Evolutionary conservation across 2,888 invertebrate genomes (phyloP).

Genomic region (Apodemia hepburni): DNA sequence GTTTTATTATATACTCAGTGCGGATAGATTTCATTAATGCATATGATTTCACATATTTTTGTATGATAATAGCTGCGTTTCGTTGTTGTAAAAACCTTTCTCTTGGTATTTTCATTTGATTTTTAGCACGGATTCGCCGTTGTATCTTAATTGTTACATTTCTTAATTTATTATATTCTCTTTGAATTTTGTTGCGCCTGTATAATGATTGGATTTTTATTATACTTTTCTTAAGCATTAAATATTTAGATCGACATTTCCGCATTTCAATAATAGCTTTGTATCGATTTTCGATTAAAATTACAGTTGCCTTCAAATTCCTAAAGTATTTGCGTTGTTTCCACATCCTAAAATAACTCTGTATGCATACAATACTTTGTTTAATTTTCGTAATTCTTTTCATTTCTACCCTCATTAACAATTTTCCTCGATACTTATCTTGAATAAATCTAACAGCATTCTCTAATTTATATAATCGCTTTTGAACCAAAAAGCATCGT

Average conservation of each 20-base stretch:
- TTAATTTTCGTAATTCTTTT: constrained; percentile 38
- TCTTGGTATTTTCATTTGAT: constrained; percentile 53
- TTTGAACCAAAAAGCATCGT: constrained; percentile 47
- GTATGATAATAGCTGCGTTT: constrained; percentile 62
- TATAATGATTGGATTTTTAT: constrained; percentile 68
- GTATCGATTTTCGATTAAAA: constrained; percentile 43
- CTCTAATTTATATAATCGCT: constrained; percentile 42
- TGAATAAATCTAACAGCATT: constrained; percentile 53
- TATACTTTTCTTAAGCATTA: constrained; percentile 47
- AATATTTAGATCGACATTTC: constrained; percentile 43
- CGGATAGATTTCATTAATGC: constrained; percentile 44
- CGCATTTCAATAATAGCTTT: constrained; percentile 55
- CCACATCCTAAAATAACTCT: constrained; percentile 62
- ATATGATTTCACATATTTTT: constrained; percentile 65
- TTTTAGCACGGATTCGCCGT: constrained; percentile 64
- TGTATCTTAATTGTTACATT: constrained; percentile 67
- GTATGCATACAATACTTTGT: constrained; percentile 52
- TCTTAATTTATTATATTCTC: constrained; percentile 47
- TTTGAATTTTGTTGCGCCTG: constrained; percentile 60
- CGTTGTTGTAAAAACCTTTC: constrained; percentile 52
- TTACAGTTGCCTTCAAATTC: constrained; percentile 47
- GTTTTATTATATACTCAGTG: constrained; percentile 40
- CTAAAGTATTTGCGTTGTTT: constrained; percentile 41
- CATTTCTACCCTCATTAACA: constrained; percentile 55
- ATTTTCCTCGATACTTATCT: constrained; percentile 54